These are phyloP conservation scores for Dasysyrphus tricinctus DNA, from an alignment of 2,888 invertebrate species.

Conservation along the genomic window DNA sequence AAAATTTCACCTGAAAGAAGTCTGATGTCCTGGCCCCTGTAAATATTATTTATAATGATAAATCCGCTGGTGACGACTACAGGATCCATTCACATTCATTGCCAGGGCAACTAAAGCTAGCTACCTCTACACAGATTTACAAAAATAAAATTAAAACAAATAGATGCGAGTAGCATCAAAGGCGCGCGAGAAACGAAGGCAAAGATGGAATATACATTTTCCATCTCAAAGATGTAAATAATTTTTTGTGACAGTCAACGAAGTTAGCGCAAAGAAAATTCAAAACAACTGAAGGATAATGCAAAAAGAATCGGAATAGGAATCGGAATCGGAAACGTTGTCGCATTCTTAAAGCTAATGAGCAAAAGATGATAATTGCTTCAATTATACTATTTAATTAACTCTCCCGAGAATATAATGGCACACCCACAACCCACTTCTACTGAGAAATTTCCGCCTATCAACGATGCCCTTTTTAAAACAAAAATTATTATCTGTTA, in stretches of 20 bases:
- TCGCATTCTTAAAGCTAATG: slow-evolving; percentile 49
- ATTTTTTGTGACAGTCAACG: slow-evolving; percentile 57
- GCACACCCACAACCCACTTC: not conserved
- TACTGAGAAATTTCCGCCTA: slow-evolving; percentile 30
- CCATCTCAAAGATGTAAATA: slow-evolving; percentile 44
- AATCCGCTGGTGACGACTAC: not conserved
- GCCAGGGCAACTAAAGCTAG: slow-evolving; percentile 42
- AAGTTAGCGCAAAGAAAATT: slow-evolving; percentile 17
- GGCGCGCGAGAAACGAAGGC: slow-evolving; percentile 25
- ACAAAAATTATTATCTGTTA: slow-evolving; percentile 54
- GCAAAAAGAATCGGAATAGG: slow-evolving; percentile 38
- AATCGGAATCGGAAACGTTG: slow-evolving; percentile 62
- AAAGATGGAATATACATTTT: slow-evolving; percentile 40
- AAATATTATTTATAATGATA: not conserved
- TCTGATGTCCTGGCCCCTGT: too few species aligned
- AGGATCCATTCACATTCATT: slow-evolving; percentile 19
- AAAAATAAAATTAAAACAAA: slow-evolving; percentile 38
- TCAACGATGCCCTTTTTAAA: slow-evolving; percentile 16
- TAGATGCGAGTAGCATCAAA: slow-evolving; percentile 6
- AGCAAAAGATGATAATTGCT: slow-evolving; percentile 68
- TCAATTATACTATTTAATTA: slow-evolving; percentile 73
- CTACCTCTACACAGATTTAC: not conserved
- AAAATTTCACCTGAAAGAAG: too few species aligned
- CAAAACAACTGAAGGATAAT: slow-evolving; percentile 13
- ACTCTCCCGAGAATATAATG: slow-evolving; percentile 40